Evolutionary conservation across 2,888 invertebrate genomes (phyloP).

Genomic region (Hydrotaea diabolus): DNA sequence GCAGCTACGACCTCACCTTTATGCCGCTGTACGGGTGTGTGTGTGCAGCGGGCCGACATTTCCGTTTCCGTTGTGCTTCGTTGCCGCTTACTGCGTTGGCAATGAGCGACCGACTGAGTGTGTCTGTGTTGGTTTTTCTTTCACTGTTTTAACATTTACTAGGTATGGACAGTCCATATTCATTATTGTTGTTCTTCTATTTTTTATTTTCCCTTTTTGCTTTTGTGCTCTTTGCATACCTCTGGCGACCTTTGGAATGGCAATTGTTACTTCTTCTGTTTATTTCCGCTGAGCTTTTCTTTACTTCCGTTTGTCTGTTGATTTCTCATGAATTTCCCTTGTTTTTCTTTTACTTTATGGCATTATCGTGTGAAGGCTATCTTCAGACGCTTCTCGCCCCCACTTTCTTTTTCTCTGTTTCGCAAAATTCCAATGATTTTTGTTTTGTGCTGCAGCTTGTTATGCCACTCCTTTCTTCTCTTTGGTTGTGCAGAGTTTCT

Average conservation of each 20-base stretch:
- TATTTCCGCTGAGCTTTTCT: constrained; percentile 66
- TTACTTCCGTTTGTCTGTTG: constrained; percentile 60
- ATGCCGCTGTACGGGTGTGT: neutral
- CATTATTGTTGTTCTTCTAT: constrained; percentile 8
- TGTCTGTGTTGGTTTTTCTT: neutral
- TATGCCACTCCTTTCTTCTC: neutral
- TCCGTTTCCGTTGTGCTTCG: constrained; percentile 68
- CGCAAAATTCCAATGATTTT: constrained; percentile 7
- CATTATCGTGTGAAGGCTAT: constrained; percentile 45
- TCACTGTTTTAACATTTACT: neutral
- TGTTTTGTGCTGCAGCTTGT: neutral
- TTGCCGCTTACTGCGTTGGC: constrained; percentile 53
- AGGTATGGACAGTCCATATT: constrained; percentile 8
- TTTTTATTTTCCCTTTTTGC: constrained; percentile 19
- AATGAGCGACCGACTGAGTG: neutral
- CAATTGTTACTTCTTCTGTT: constrained; percentile 66
- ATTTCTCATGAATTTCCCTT: constrained; percentile 44
- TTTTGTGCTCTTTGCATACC: constrained; percentile 40
- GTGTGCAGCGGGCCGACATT: constrained; percentile 65
- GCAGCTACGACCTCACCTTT: neutral
- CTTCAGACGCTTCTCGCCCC: constrained; percentile 24
- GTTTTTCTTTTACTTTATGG: constrained; percentile 30
- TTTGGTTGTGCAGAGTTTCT: neutral
- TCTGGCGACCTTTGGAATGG: constrained; percentile 58
- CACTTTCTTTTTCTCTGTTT: neutral